Evolutionary conservation across 2,797 vertebrate species (phyloP), one percentile per base, ranked within the genome.

Genomic region (Acanthopagrus latus): DNA sequence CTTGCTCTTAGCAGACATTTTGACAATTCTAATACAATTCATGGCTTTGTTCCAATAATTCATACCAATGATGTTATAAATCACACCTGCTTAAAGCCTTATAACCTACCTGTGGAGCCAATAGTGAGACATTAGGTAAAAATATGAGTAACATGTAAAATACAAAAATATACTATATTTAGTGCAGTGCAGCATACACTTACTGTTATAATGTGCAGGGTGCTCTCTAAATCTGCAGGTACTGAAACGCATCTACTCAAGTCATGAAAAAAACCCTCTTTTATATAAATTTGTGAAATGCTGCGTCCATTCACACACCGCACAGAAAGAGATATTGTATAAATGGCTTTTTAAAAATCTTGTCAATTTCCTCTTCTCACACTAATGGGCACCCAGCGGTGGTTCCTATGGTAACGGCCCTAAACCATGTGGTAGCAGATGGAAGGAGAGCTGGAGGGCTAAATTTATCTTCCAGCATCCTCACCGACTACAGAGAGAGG

Each of bases 371-470:
- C 89, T 87, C 84, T 89, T 92, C 91, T 91, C 84, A 85, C 91
- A 89, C 91, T 93, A 94, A 94, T 93, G 91, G 94, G 94, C 88
- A 94, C 94, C 93, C 94, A 94, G 92, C 74, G 90, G 94, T 94
- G 93, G 95, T 96, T 96, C 90, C 95, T 94, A 96, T 95, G 94
- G 94, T 90, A 95, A 96, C 95, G 89, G 94, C 93, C 94, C 94
- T 93, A 95, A 95, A 95, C 95, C 94, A 95, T 94, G 94, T 93
- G 91, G 94, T 92, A 94, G 93, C 95, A 95, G 95, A 96, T 96
- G 94, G 95, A 96, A 93, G 93, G 90, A 94, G 94, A 95, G 93
- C 94, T 95, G 89, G 93, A 94, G 91, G 94, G 94, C 95, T 95
- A 96, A 95, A 96, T 95, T 95, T 96, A 95, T 95, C 94, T 95